Percentiles rank a stretch among this genome's conserved stretches.
Conservation (phyloP, 2,113 vertebrate genomes). For the Alosa alosa region DNA sequence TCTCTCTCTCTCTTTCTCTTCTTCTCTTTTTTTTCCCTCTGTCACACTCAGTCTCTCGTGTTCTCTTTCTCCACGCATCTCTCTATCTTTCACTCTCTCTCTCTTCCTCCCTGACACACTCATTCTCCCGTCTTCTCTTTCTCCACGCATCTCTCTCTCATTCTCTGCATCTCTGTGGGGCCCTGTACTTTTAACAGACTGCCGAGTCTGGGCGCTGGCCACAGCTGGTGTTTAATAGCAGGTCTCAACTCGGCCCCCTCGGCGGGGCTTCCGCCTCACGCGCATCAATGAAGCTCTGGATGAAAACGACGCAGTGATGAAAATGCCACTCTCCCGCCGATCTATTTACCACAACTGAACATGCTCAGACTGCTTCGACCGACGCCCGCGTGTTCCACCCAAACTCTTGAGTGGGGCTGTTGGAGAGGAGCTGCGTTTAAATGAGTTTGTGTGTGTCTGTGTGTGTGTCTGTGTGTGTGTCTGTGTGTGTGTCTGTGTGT, state of each 20-base stretch:
- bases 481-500: not conserved
- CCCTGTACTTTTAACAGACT: slow-evolving; percentile 28
- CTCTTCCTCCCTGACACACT: not conserved
- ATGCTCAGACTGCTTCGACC: not conserved
- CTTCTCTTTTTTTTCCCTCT: no score
- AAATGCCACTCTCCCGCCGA: slow-evolving; percentile 1
- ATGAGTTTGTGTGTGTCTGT: not conserved
- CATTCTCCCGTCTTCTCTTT: not conserved
- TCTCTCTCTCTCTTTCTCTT: no score
- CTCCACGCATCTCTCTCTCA: not conserved
- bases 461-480: not conserved
- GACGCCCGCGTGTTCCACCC: not conserved
- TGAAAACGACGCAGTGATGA: not conserved
- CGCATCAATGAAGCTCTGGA: slow-evolving; percentile 29
- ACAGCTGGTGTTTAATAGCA: slow-evolving; percentile 37
- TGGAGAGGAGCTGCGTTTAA: not conserved
- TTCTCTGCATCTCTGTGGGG: not conserved
- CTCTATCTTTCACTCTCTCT: not conserved
- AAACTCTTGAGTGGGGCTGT: not conserved
- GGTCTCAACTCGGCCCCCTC: slow-evolving; percentile 29
- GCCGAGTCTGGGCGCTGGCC: slow-evolving; percentile 24
- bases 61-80: not conserved
- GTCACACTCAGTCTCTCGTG: no score
- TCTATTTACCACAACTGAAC: not conserved
- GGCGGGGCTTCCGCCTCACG: slow-evolving; percentile 22